Evolutionary conservation across 2,113 vertebrate species (phyloP), one percentile per base, ranked within the genome.

Genomic region (Pseudopipra pipra): DNA sequence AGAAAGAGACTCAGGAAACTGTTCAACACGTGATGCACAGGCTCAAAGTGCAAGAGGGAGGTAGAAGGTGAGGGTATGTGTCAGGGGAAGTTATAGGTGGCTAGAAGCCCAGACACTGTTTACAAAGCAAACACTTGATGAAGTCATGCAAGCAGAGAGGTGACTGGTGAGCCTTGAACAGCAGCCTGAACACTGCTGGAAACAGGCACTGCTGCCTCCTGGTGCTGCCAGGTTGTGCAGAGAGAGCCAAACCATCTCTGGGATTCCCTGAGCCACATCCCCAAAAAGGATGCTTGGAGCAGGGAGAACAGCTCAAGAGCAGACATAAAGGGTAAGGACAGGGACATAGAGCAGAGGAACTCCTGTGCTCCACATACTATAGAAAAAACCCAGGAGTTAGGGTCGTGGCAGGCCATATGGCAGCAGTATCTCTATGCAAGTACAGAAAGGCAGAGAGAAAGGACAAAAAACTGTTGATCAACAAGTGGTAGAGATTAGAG

Each of bases 161-260:
- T 62, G 65, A 86, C 51, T 37, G 39, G 59, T 28, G 28, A 95
- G 54, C 93, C 78, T 65, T 43, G 44, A 90, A 62, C 17, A 63
- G 55, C n/a, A 70, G 80, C 43, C 15, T 43, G 12, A 72, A n/a
- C 0, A 0, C 31, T 25, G 37, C 68, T 54, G 62, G 44, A 41
- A 90, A 84, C 44, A 52, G 56, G 44, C 67, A 83, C 54, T 74
- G 79, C 90, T 90, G 92, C 86, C 90, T 94, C 90, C 78, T 93
- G 82, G 28, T 67, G 90, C 74, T 68, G 37, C 1, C 0, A 46
- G 28, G 33, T 2, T 4, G 1, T 1, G 4, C 52, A 78, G 37
- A 31, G 68, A 94, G 17, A 90, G 30, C 14, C 54, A 83, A 76
- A 77, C 19, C 11, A 33, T 14, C 35, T 20, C 65, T 9, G 25